Evolutionary conservation across 30 jellyfish, hydroid and myxozoan genomes (phyloP).

Genomic region (Chrysaora quinquecirrha): DNA sequence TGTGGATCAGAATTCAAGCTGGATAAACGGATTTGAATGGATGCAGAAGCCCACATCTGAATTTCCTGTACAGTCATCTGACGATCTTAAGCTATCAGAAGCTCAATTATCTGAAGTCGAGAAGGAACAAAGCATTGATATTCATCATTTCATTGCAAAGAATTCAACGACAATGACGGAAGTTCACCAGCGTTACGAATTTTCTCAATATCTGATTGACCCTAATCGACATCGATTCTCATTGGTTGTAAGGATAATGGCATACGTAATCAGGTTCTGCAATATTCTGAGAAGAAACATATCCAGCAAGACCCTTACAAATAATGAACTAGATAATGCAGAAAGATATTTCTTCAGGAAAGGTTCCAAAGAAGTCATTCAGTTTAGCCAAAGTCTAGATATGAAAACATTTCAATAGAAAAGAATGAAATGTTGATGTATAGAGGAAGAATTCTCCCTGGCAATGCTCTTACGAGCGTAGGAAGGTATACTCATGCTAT

Average conservation of each 20-base stretch:
- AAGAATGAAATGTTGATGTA: conserved; percentile 7
- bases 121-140: background rate
- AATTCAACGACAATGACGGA: conserved; percentile 4
- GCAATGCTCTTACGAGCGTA: background rate
- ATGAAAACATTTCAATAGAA: background rate
- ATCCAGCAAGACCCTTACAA: background rate
- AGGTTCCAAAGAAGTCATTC: conserved; percentile 15
- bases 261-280: background rate
- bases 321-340: background rate
- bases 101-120: background rate
- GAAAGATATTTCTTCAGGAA: conserved; percentile 14
- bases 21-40: conserved; percentile 32
- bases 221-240: conserved; percentile 14
- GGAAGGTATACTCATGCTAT: background rate
- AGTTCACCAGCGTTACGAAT: conserved; percentile 7
- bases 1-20: background rate
- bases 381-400: background rate
- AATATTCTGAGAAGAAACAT: background rate
- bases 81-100: background rate
- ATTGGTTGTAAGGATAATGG: conserved; percentile 16
- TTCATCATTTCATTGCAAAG: conserved; percentile 1
- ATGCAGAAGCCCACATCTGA: background rate
- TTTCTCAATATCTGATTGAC: conserved; percentile 18
- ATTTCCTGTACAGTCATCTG: conserved; percentile 12
- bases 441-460: conserved; percentile 22